Percentiles rank a stretch among this genome's conserved stretches.
Conservation (phyloP, 2,797 vertebrate species). For the Clarias fuscus region DNA sequence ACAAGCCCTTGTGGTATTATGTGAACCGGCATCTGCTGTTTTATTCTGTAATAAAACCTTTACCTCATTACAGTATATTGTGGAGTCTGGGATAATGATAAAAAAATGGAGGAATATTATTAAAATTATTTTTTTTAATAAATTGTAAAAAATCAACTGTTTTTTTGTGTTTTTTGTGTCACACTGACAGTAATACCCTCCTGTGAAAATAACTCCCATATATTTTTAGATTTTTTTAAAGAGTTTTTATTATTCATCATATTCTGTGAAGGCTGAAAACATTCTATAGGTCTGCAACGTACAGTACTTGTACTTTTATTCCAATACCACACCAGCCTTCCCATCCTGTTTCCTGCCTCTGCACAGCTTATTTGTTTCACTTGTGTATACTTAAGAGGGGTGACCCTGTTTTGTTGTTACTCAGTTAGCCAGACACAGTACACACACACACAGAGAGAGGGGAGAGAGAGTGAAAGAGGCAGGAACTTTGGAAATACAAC, state of each 20-base stretch:
- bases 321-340: not conserved
- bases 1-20: not conserved
- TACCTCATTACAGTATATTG: not conserved
- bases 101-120: conserved; percentile 3
- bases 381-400: not conserved
- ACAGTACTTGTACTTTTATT: not conserved
- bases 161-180: not conserved
- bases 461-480: conserved; percentile 16
- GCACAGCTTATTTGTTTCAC: not conserved
- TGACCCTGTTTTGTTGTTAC: not conserved
- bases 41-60: not conserved
- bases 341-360: conserved; percentile 26
- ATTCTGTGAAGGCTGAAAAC: not conserved
- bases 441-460: not conserved
- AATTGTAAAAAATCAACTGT: not conserved
- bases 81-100: not conserved
- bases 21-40: not conserved
- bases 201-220: not conserved
- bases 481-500: conserved; percentile 14
- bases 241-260: not conserved
- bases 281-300: not conserved
- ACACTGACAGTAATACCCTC: not conserved
- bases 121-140: not conserved
- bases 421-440: not conserved
- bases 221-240: not conserved